Percentiles rank a stretch among this genome's conserved stretches.
Conservation (phyloP, 2,113 vertebrate species). For the Cervus canadensis region DNA sequence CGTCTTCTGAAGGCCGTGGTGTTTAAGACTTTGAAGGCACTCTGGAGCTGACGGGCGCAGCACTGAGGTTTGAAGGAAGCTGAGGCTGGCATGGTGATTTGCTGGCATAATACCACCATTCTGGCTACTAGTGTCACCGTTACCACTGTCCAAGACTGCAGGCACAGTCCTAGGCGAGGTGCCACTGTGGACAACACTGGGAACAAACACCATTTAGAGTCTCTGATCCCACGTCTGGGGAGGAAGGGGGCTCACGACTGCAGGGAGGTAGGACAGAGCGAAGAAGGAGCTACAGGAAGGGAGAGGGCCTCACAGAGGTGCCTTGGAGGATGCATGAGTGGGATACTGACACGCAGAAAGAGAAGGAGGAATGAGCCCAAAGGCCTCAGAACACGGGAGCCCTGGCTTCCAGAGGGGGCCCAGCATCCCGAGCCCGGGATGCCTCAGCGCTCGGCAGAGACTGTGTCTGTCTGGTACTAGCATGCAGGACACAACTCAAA, state of each 20-base stretch:
- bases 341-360: neutral
- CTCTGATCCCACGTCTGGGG: neutral
- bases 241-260: neutral
- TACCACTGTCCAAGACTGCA: neutral
- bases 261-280: neutral
- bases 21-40: neutral
- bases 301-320: neutral
- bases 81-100: neutral
- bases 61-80: neutral
- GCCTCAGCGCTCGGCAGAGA: neutral
- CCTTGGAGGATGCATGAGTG: neutral
- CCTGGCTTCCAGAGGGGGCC: neutral
- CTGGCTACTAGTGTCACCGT: accelerated
- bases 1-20: neutral
- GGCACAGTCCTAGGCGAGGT: accelerated
- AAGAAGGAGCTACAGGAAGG: neutral
- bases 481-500: neutral
- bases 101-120: neutral
- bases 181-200: neutral
- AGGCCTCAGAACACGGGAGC: neutral
- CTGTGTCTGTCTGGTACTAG: neutral
- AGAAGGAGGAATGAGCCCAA: neutral
- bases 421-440: neutral
- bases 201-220: neutral
- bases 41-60: neutral